Percentiles rank a stretch among this genome's conserved stretches.
Evolutionary conservation across 1,140 invertebrate species (phyloP).

Genomic region (Eriosoma lanigerum): DNA sequence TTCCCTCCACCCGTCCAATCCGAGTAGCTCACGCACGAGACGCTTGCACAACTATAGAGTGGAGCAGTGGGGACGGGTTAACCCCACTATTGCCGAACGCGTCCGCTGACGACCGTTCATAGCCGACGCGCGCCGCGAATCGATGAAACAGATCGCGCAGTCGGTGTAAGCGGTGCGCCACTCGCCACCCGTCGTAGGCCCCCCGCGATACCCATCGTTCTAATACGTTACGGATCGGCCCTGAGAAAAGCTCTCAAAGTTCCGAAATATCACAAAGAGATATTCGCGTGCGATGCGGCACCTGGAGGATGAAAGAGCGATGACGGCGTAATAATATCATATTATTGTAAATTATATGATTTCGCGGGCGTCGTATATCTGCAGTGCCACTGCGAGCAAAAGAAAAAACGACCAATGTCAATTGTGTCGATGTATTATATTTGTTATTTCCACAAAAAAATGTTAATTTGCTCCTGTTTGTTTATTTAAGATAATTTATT

Average conservation of each 20-base stretch:
- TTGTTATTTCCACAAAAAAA: too few relatives aligned
- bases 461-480: too few relatives aligned
- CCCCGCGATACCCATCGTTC: background rate
- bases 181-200: background rate
- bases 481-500: too few relatives aligned
- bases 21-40: background rate
- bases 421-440: too few relatives aligned
- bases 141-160: constrained; percentile 38
- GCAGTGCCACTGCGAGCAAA: too few relatives aligned
- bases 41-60: background rate
- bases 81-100: background rate
- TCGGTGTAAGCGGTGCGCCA: background rate
- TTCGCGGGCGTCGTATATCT: too few relatives aligned
- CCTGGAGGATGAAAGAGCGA: too few relatives aligned
- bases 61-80: background rate
- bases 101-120: background rate
- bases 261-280: background rate
- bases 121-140: constrained; percentile 21
- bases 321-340: too few relatives aligned
- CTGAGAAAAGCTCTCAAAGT: background rate
- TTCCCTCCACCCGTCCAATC: background rate
- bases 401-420: too few relatives aligned
- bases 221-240: too few relatives aligned
- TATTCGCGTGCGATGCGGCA: background rate
- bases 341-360: too few relatives aligned